Conservation (phyloP, 2,113 vertebrate genomes). For the Otolemur garnettii region DNA sequence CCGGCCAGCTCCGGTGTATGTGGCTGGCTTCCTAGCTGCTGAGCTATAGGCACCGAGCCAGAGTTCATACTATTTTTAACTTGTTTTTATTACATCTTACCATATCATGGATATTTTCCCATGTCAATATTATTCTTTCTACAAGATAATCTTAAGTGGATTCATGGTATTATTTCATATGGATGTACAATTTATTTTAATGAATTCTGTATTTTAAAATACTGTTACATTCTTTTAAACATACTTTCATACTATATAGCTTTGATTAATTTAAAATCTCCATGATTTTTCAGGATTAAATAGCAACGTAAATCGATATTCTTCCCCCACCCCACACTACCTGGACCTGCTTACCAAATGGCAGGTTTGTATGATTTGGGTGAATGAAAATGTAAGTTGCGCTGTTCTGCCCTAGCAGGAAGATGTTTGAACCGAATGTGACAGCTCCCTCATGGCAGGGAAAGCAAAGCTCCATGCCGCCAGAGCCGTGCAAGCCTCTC, state of each 20-base stretch:
- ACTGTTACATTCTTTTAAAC: not conserved
- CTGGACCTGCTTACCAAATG: not conserved
- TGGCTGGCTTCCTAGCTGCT: no score
- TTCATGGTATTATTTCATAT: slow-evolving; percentile 9
- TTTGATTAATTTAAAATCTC: not conserved
- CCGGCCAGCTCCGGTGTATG: no score
- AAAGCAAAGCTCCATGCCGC: not conserved
- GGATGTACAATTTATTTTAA: not conserved
- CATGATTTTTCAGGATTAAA: not conserved
- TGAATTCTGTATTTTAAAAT: slow-evolving; percentile 22
- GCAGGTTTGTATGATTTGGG: not conserved
- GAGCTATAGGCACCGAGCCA: no score
- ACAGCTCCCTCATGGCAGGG: not conserved
- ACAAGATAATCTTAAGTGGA: slow-evolving; percentile 3
- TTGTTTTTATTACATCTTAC: not conserved
- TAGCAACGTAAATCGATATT: not conserved
- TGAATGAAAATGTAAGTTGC: not conserved
- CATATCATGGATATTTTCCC: not conserved
- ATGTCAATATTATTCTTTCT: not conserved
- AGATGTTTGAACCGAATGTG: not conserved
- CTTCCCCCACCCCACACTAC: not conserved
- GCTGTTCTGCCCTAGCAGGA: not conserved
- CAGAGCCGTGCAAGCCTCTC: not conserved
- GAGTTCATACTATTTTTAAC: not conserved
- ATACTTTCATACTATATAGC: not conserved